These are phyloP conservation scores for Gila robusta DNA, from an alignment of 2,797 vertebrate species.

Conservation along the genomic window DNA sequence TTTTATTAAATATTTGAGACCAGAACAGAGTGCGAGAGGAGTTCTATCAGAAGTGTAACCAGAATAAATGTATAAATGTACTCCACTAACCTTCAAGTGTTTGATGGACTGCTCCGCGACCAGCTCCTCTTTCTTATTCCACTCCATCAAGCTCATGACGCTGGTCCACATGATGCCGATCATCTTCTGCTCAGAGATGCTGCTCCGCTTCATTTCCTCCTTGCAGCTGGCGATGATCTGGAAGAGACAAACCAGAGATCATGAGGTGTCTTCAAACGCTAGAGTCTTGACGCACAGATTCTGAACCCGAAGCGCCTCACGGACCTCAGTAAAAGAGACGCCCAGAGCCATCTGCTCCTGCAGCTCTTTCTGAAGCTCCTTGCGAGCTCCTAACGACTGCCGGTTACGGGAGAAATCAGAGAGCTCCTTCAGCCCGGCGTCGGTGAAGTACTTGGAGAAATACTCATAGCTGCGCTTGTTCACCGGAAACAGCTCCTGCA, in stretches of 20 bases:
- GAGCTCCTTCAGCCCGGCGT: slow-evolving; percentile 94
- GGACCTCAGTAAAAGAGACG: background rate
- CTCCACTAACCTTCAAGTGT: slow-evolving; percentile 84
- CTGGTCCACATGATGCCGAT: slow-evolving; percentile 93
- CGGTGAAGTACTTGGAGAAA: slow-evolving; percentile 97
- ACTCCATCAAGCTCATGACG: slow-evolving; percentile 94
- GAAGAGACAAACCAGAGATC: background rate
- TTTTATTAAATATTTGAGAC: no score
- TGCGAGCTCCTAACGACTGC: slow-evolving; percentile 92
- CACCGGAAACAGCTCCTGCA: slow-evolving; percentile 94
- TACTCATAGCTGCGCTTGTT: slow-evolving; percentile 96
- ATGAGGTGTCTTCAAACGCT: accelerated
- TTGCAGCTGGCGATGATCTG: slow-evolving; percentile 89
- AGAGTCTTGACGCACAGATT: background rate
- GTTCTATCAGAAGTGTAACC: no score
- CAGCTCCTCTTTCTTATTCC: slow-evolving; percentile 98
- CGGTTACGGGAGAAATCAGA: slow-evolving; percentile 95
- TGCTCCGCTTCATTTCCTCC: slow-evolving; percentile 95
- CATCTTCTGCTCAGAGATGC: slow-evolving; percentile 91
- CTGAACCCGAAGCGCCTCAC: background rate
- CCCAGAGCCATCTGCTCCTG: slow-evolving; percentile 89
- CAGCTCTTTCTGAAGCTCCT: slow-evolving; percentile 94
- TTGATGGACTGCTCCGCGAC: slow-evolving; percentile 98
- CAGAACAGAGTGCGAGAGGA: no score
- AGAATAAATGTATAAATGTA: background rate